These are phyloP conservation scores for Acyrthosiphon pisum DNA, from an alignment of 1,140 invertebrate species.

Conservation along the genomic window DNA sequence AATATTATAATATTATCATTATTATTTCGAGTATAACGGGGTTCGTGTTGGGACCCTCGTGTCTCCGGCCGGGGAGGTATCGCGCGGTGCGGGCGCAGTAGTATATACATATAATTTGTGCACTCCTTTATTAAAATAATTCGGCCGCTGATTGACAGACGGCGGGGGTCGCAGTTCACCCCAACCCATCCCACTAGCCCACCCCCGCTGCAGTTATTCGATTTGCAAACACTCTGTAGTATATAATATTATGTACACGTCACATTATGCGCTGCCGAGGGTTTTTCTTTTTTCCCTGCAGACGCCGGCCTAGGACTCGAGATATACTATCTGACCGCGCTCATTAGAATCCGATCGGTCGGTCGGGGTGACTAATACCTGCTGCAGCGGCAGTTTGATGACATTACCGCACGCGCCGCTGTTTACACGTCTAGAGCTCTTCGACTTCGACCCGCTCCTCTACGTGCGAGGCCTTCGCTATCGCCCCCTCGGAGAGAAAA, in stretches of 20 bases:
- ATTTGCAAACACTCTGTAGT: neutral
- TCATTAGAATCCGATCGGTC: neutral
- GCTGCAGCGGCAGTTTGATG: neutral
- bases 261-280: neutral
- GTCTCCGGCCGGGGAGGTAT: neutral
- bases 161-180: neutral
- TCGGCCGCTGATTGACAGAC: slow-evolving; percentile 43
- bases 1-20: slow-evolving; percentile 9
- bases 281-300: neutral
- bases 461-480: too few relatives aligned
- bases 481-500: neutral
- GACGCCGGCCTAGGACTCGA: neutral
- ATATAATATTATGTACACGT: neutral
- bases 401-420: neutral
- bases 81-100: neutral
- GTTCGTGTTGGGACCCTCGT: neutral
- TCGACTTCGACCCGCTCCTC: neutral
- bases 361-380: neutral
- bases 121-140: slow-evolving; percentile 25
- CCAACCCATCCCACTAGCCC: neutral
- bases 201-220: neutral
- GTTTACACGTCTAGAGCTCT: neutral
- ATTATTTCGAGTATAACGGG: neutral
- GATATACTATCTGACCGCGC: neutral
- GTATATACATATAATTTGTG: neutral